phyloP scores from a whole-genome alignment of 2,797 vertebrate species.

The Dendrocincla tyrannina region DNA sequence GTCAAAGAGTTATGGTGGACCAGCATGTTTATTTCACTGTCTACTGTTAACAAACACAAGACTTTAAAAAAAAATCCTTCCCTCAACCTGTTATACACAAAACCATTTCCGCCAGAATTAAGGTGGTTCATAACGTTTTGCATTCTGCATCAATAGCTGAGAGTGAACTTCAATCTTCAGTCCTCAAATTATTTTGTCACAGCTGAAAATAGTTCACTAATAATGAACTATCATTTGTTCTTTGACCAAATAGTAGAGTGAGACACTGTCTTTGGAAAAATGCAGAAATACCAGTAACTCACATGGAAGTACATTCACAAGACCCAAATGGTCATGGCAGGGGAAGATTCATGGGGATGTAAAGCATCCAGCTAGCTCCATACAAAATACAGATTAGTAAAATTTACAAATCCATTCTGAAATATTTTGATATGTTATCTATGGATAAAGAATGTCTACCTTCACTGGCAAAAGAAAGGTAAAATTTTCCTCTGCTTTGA shows the following conservation, averaged over 20 bases:
- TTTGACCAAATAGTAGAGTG: not conserved
- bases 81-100: not conserved
- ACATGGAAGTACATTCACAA: not conserved
- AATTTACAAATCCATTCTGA: not conserved
- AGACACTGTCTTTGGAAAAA: not conserved
- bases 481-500: not conserved
- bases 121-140: not conserved
- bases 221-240: not conserved
- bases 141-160: not conserved
- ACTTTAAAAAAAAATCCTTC: not conserved
- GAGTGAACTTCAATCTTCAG: not conserved
- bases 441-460: not conserved
- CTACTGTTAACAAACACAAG: not conserved
- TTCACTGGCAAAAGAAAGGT: not conserved
- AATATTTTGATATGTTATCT: not conserved
- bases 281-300: not conserved
- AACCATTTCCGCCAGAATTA: not conserved
- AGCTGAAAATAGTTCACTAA: not conserved
- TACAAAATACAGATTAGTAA: not conserved
- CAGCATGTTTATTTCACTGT: not conserved
- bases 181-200: not conserved
- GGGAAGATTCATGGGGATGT: not conserved
- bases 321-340: not conserved
- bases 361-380: not conserved
- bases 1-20: not conserved